phyloP scores from a whole-genome alignment of 2,888 invertebrate genomes.

The Apamea crenata region DNA sequence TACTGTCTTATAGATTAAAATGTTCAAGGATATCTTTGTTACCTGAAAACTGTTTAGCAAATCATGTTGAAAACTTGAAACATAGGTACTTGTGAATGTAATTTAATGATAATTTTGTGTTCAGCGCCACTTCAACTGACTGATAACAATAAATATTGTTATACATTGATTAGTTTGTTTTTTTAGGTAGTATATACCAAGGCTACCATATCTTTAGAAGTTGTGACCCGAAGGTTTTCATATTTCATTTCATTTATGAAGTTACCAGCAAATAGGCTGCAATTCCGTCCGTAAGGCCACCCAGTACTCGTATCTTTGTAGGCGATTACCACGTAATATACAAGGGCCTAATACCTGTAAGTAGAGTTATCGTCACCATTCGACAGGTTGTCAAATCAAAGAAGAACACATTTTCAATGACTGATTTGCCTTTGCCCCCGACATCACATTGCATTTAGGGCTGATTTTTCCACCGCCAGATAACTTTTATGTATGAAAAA shows the following conservation, averaged over 20 bases:
- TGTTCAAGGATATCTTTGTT: conserved; percentile 41
- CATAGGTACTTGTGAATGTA: conserved; percentile 22
- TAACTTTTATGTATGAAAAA: too few relatives aligned
- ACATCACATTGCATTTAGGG: too few relatives aligned
- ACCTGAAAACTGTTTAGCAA: conserved; percentile 40
- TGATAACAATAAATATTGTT: conserved; percentile 56
- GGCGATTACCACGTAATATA: too few relatives aligned
- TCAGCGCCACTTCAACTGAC: conserved; percentile 44
- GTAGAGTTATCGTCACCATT: too few relatives aligned
- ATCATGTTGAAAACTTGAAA: conserved; percentile 16
- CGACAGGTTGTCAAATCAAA: too few relatives aligned
- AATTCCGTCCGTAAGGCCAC: background rate
- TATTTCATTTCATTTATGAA: background rate
- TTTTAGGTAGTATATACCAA: background rate
- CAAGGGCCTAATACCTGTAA: too few relatives aligned
- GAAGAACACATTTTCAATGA: too few relatives aligned
- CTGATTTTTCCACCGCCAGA: too few relatives aligned
- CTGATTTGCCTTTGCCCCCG: too few relatives aligned
- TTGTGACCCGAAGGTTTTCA: background rate
- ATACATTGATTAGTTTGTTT: conserved; percentile 30
- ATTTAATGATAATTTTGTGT: conserved; percentile 41
- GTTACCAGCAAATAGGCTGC: background rate
- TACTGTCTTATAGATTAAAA: conserved; percentile 19
- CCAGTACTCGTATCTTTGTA: background rate
- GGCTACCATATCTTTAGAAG: background rate